Conservation (phyloP, 2,113 vertebrate genomes). For the Sisor rabdophorus region DNA sequence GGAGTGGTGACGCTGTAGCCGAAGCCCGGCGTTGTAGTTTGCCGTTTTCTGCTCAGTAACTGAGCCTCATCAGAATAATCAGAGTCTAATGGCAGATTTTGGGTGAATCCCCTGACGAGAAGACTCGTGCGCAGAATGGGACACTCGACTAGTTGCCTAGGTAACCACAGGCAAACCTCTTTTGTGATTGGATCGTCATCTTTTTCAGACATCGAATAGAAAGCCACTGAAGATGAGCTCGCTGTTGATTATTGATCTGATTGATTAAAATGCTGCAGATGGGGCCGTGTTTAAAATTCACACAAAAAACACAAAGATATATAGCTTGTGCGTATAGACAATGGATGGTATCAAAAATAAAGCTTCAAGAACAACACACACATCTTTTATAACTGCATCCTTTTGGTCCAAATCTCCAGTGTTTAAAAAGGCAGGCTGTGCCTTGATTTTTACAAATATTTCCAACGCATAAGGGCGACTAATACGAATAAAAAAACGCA, state of each 20-base stretch:
- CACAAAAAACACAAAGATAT: neutral
- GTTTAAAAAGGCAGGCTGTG: no score
- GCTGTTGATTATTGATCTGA: constrained; percentile 40
- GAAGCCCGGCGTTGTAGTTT: constrained; percentile 12
- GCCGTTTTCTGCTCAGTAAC: constrained; percentile 41
- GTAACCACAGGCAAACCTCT: constrained; percentile 50
- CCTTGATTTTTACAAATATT: no score
- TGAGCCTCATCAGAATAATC: constrained; percentile 46
- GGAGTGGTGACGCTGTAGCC: neutral
- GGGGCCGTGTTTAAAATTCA: constrained; percentile 27
- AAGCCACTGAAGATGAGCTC: constrained; percentile 37
- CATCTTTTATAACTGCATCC: no score
- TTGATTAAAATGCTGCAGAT: constrained; percentile 35
- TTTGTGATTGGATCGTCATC: constrained; percentile 46
- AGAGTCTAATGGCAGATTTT: constrained; percentile 48
- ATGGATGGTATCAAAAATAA: neutral
- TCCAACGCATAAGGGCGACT: no score
- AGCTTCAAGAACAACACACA: neutral
- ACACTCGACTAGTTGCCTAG: constrained; percentile 51
- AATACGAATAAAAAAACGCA: no score
- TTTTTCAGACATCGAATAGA: constrained; percentile 30
- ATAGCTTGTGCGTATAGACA: neutral
- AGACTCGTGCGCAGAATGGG: constrained; percentile 38
- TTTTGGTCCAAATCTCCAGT: no score
- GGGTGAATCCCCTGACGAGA: constrained; percentile 41